Evolutionary conservation across 2,888 invertebrate genomes (phyloP), one percentile per base, ranked within the genome.

Genomic region (Peribatodes rhomboidaria): DNA sequence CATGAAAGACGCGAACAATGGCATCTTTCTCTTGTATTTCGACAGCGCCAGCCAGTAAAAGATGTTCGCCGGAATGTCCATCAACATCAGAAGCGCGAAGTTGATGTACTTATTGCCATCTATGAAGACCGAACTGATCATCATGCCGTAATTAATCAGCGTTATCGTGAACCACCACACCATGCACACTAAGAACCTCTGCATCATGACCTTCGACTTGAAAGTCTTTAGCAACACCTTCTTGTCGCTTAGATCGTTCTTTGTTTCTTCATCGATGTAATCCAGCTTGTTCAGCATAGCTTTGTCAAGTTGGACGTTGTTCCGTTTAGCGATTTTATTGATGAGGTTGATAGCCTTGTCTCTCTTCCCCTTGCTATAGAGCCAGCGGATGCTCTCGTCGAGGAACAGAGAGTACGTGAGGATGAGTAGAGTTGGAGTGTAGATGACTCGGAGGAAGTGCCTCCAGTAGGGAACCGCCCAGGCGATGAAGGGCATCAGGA

Each of bases 161-260:
- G 92, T 92, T 59, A 89, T 89, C 1, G 92, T 92, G 68, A 92
- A 85, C 92, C 93, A 93, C 92, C 92, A 93, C 63, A 90, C 90
- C 81, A 86, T 72, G 72, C 93, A 92, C 8, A 92, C 85, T 4
- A 89, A 67, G 72, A 93, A 92, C 66, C 92, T 80, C 53, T 87
- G 84, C 84, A 93, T 81, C 91, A 93, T 90, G 22, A 90, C 84
- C 35, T 77, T 85, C 0, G 93, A 93, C 50, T 79, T 86, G 58
- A 93, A 91, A 0, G 92, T 93, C 71, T 89, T 88, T 41, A 87
- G 31, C 42, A 93, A 65, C n/a, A 89, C 69, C 60, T 84, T 86
- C 59, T 76, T 83, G 42, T 91, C 88, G 37, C 82, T 87, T 10
- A 83, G 67, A 0, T 80, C 79, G 0, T 68, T 73, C 9, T 81